phyloP scores from a whole-genome alignment of 2,113 vertebrate species.

The Saguinus imperator region DNA sequence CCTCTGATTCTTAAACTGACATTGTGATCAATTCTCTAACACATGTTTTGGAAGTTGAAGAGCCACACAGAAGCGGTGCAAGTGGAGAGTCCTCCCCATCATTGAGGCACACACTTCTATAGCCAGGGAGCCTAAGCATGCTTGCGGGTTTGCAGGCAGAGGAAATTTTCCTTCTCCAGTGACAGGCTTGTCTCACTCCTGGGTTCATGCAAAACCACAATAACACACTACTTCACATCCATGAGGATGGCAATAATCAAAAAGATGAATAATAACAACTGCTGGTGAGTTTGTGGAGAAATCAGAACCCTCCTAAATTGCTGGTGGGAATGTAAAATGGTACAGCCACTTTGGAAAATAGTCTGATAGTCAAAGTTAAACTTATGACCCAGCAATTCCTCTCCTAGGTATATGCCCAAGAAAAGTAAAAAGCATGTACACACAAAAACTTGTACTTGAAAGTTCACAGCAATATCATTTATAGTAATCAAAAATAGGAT shows the following conservation, averaged over 20 bases:
- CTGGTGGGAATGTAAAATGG: neutral
- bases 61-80: neutral
- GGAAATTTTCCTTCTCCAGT: neutral
- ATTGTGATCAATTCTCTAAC: neutral
- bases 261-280: neutral
- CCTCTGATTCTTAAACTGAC: neutral
- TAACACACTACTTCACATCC: neutral
- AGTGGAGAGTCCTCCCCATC: neutral
- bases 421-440: neutral
- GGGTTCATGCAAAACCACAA: neutral
- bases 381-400: neutral
- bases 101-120: neutral
- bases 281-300: neutral
- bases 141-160: neutral
- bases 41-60: neutral
- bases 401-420: neutral
- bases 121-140: neutral
- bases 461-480: no score
- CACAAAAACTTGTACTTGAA: no score
- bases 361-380: neutral
- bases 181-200: neutral
- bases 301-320: neutral
- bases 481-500: no score
- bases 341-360: neutral
- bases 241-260: neutral